These are phyloP conservation scores for Apogon talboti DNA, from an alignment of 2,797 vertebrate species.

Conservation along the genomic window DNA sequence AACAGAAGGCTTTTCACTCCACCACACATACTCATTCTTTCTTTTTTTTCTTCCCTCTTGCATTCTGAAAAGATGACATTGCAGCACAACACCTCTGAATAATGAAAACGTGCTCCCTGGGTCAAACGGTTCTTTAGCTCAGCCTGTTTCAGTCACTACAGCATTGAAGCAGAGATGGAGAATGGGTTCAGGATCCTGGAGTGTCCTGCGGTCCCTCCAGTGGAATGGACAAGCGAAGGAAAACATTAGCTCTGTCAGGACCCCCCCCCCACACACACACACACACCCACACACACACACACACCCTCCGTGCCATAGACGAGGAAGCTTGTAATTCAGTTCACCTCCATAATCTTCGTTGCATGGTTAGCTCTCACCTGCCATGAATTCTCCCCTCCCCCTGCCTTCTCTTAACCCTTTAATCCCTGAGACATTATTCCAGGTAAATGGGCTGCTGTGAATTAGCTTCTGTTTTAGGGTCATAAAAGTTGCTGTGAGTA, in stretches of 20 bases:
- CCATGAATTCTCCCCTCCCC: conserved; percentile 5
- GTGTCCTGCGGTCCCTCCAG: conserved; percentile 43
- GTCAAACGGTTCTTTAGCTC: conserved; percentile 58
- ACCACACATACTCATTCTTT: conserved; percentile 15
- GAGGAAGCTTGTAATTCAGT: conserved; percentile 57
- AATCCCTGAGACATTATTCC: no score
- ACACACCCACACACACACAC: no score
- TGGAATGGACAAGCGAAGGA: conserved; percentile 18
- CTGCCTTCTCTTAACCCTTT: neutral
- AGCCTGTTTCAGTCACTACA: conserved; percentile 50
- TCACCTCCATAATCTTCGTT: conserved; percentile 63
- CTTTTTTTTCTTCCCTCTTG: conserved; percentile 13
- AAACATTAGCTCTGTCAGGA: conserved; percentile 49
- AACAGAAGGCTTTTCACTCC: conserved; percentile 20
- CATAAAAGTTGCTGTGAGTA: no score
- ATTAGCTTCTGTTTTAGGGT: no score
- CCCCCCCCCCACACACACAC: no score
- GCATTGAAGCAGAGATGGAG: conserved; percentile 10
- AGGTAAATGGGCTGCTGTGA: no score
- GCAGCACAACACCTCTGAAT: conserved; percentile 53
- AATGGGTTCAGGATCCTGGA: conserved; percentile 24
- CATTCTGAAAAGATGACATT: conserved; percentile 46
- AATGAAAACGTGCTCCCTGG: conserved; percentile 58
- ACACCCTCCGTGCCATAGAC: conserved; percentile 28
- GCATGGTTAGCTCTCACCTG: conserved; percentile 58